Base-by-base conservation (phyloP, 2,797 vertebrate genomes). In the Coranthus polyacanthus region DNA sequence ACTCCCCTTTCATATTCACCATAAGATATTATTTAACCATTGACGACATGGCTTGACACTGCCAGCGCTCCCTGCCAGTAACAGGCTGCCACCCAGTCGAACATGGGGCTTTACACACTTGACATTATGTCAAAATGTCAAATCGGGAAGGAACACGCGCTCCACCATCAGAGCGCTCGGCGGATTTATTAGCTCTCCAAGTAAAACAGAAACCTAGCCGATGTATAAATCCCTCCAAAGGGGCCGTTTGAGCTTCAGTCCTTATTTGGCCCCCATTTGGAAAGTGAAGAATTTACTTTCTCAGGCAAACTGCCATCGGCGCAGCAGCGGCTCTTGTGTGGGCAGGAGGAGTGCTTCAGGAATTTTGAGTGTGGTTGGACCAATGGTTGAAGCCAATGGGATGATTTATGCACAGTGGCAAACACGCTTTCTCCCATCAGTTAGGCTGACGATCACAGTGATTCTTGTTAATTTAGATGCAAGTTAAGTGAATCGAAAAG, bases 201-300 rank as follows among this genome's bases (percentile, higher is more conserved):
- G 75, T 82, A 72, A 88, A 90, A 87, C 80, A 87, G 76, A 82
- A 82, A 72, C 47, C 71, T 72, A 61, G 84, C 68, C 55, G 56
- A 75, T 44, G 72, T 73, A 65, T 79, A 82, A 88, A 82, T 82
- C 83, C 72, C 79, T 78, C 73, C 74, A 36, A 85, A 79, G 70
- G 50, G 60, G 26, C 81, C 45, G 64, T 78, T 85, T 71, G 79
- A 81, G 84, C 86, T 80, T 57, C 82, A 47, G 79, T 78, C 90
- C 91, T 89, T 92, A 89, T 92, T 92, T 89, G 87, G 89, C 80
- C 68, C 73, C 77, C 11, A 15, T 82, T 84, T 87, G 78, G 75
- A 87, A 79, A 86, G 79, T 17, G 75, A 86, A 79, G 82, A 82
- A 89, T 91, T 81, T 83, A 87, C 73, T 88, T 82, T 85, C 81